Percentiles rank a stretch among this genome's conserved stretches.
These are phyloP conservation scores for Falco naumanni DNA, from an alignment of 2,797 vertebrate genomes.

Conservation along the genomic window DNA sequence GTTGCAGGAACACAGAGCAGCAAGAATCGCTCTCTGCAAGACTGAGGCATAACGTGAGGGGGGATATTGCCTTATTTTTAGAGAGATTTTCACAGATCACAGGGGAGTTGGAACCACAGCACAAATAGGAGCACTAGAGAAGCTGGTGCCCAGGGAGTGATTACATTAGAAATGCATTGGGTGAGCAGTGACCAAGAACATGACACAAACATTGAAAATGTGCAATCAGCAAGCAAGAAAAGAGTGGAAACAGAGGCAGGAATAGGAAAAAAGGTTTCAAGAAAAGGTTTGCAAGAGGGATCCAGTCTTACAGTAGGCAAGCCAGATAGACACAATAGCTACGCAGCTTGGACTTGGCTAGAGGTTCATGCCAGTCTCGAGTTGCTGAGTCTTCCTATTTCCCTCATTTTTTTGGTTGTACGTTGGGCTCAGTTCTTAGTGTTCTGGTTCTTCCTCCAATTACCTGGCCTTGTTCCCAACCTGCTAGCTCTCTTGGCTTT, in stretches of 20 bases:
- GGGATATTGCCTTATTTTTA: neutral
- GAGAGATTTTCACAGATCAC: neutral
- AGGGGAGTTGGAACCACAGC: neutral
- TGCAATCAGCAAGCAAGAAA: neutral
- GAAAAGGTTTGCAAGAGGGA: neutral
- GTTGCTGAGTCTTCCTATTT: neutral
- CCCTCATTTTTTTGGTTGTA: neutral
- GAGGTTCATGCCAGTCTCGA: accelerated
- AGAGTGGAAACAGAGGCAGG: neutral
- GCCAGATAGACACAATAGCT: neutral
- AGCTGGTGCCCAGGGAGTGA: neutral
- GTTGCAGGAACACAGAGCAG: neutral
- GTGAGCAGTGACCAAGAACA: neutral
- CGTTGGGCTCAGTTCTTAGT: neutral
- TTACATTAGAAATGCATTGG: neutral
- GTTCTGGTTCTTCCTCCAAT: neutral
- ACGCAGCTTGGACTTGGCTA: neutral
- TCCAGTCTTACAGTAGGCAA: accelerated
- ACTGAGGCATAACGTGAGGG: neutral
- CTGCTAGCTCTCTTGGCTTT: neutral
- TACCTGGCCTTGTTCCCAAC: neutral
- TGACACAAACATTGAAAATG: neutral
- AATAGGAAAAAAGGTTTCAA: neutral
- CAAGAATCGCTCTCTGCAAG: neutral
- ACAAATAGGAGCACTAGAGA: neutral